A percentile compares a stretch with the other conserved stretches of the same genome.
phyloP scores from a whole-genome alignment of 2,113 vertebrate species.

The Oophaga pumilio region DNA sequence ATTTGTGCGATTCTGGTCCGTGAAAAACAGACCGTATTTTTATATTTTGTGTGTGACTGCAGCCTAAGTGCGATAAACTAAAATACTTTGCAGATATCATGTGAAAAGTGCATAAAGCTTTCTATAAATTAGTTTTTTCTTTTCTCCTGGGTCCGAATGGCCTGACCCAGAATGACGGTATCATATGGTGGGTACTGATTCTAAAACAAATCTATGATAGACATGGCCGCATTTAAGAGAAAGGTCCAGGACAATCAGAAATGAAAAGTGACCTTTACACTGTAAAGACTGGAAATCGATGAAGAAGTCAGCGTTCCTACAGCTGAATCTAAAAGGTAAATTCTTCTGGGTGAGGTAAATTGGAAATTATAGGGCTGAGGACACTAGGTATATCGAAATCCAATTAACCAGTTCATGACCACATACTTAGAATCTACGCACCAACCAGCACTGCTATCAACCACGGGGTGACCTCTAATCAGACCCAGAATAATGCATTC shows the following conservation, averaged over 20 bases:
- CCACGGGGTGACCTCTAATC: background rate
- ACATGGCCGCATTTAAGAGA: background rate
- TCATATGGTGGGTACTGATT: background rate
- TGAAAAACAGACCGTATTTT: too few species aligned
- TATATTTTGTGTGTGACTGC: too few species aligned
- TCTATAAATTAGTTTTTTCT: background rate
- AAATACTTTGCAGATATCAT: background rate
- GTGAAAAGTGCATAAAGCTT: background rate
- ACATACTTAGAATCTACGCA: background rate
- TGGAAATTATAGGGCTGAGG: too few species aligned
- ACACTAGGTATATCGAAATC: background rate
- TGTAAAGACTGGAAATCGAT: background rate
- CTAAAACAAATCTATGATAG: background rate
- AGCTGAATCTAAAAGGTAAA: constrained; percentile 3
- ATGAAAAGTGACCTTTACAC: constrained; percentile 13
- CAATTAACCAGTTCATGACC: background rate
- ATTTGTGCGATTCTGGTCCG: too few species aligned
- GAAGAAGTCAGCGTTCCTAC: background rate
- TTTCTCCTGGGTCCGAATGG: background rate
- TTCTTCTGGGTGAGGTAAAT: background rate
- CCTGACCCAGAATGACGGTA: background rate
- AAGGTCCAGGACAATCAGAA: constrained; percentile 12
- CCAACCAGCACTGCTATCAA: background rate
- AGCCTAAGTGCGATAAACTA: background rate
- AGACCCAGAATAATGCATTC: background rate